phyloP scores from a whole-genome alignment of 1,140 invertebrate genomes.

The Lordiphosa clarofinis region DNA sequence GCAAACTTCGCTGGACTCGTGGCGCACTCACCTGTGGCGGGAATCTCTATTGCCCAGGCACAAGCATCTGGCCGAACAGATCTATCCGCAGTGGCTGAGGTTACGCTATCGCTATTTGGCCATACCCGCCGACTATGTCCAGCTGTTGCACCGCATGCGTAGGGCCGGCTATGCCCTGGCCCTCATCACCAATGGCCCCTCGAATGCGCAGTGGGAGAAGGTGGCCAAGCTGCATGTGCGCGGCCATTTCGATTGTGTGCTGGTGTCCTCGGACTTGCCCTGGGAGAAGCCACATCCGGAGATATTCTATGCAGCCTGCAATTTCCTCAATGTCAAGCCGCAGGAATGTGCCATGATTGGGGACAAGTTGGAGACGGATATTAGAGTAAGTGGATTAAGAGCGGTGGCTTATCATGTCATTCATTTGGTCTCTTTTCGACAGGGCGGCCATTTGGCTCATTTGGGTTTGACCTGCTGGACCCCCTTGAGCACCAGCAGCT shows the following conservation, averaged over 20 bases:
- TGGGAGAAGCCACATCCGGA: slow-evolving; percentile 90
- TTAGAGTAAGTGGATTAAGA: slow-evolving; percentile 83
- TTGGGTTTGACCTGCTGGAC: slow-evolving; percentile 90
- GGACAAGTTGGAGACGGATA: slow-evolving; percentile 92
- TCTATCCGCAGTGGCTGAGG: slow-evolving; percentile 88
- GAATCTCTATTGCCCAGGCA: slow-evolving; percentile 87
- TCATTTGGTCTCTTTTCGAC: not conserved
- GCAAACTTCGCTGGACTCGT: slow-evolving; percentile 85
- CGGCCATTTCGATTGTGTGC: slow-evolving; percentile 88
- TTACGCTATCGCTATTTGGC: slow-evolving; percentile 87
- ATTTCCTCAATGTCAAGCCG: slow-evolving; percentile 85
- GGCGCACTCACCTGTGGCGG: slow-evolving; percentile 88
- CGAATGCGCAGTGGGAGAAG: slow-evolving; percentile 92
- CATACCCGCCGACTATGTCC: slow-evolving; percentile 83
- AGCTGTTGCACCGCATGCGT: slow-evolving; percentile 83
- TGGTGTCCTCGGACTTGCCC: slow-evolving; percentile 90
- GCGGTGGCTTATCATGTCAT: no score
- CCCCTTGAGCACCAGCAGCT: slow-evolving; percentile 80
- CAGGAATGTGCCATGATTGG: slow-evolving; percentile 91
- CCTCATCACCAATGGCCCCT: slow-evolving; percentile 91
- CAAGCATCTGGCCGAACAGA: slow-evolving; percentile 84
- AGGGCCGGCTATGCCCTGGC: slow-evolving; percentile 86
- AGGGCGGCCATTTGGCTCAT: slow-evolving; percentile 87
- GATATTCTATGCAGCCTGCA: slow-evolving; percentile 89
- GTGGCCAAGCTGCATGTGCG: slow-evolving; percentile 84